Evolutionary conservation across 2,113 vertebrate species (phyloP).

Genomic region (Dromas ardeola): DNA sequence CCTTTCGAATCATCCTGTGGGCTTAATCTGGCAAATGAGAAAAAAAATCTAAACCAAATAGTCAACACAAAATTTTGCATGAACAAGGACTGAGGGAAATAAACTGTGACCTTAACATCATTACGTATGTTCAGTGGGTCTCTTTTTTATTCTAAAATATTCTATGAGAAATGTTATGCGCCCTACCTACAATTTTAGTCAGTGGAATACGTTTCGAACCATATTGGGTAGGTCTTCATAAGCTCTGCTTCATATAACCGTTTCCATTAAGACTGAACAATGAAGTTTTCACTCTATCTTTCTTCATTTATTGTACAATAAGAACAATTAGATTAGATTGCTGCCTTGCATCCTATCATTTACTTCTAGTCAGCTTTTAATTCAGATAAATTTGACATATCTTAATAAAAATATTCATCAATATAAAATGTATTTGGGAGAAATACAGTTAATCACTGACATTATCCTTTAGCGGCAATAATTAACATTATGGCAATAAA

Average conservation of each 20-base stretch:
- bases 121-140: not conserved
- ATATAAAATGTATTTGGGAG: not conserved
- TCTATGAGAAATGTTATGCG: not conserved
- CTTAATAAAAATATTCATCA: conserved; percentile 52
- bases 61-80: not conserved
- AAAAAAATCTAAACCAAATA: not conserved
- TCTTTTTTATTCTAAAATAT: conserved; percentile 1
- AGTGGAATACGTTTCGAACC: not conserved
- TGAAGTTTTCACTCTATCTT: not conserved
- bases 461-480: not conserved
- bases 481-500: conserved; percentile 15
- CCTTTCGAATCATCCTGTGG: not conserved
- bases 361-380: conserved; percentile 39
- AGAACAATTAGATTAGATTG: conserved; percentile 42
- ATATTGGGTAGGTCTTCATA: not conserved
- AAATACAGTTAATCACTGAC: conserved; percentile 36
- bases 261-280: not conserved
- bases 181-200: not conserved
- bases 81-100: not conserved
- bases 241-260: not conserved
- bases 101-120: not conserved
- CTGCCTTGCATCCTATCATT: conserved; percentile 35
- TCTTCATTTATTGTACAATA: conserved; percentile 4
- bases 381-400: conserved; percentile 49
- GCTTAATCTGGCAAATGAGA: not conserved